A percentile compares a stretch with the other conserved stretches of the same genome.
Evolutionary conservation across 2,888 invertebrate species (phyloP).

Genomic region (Lacanobia wlatinum): DNA sequence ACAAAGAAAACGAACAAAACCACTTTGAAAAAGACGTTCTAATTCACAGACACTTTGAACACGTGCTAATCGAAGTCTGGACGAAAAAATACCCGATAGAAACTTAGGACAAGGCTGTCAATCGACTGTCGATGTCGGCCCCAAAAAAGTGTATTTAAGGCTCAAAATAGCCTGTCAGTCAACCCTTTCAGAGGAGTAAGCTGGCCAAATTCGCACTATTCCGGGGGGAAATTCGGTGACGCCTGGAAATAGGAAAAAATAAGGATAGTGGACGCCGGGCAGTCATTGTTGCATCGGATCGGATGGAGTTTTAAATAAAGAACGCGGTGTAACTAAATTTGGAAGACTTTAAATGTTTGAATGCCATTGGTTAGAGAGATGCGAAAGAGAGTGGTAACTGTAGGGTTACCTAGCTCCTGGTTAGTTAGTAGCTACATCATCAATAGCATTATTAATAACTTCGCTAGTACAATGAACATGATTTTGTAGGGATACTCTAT

Average conservation of each 20-base stretch:
- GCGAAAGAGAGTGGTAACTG: neutral
- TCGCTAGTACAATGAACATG: neutral
- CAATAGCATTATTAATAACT: neutral
- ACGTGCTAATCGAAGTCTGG: constrained; percentile 81
- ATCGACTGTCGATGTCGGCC: constrained; percentile 68
- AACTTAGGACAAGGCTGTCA: constrained; percentile 79
- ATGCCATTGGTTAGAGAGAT: constrained; percentile 1
- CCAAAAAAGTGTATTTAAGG: constrained; percentile 76
- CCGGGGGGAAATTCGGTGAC: constrained; percentile 67
- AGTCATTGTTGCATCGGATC: constrained; percentile 54
- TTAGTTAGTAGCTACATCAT: neutral
- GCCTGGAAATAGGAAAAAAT: constrained; percentile 67
- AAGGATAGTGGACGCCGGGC: constrained; percentile 44
- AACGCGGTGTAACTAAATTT: constrained; percentile 44
- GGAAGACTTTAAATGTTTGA: constrained; percentile 43
- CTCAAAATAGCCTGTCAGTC: constrained; percentile 77
- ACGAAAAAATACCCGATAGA: constrained; percentile 72
- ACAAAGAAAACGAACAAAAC: constrained; percentile 66
- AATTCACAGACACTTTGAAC: constrained; percentile 71
- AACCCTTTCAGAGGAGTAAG: constrained; percentile 68
- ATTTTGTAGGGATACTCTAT: neutral
- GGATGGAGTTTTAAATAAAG: constrained; percentile 57
- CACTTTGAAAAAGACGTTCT: constrained; percentile 72
- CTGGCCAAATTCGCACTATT: constrained; percentile 78
- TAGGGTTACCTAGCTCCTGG: too few species aligned